Percentiles rank a stretch among this genome's conserved stretches.
phyloP scores from a whole-genome alignment of 1,140 invertebrate genomes.

The Cydia pomonella region DNA sequence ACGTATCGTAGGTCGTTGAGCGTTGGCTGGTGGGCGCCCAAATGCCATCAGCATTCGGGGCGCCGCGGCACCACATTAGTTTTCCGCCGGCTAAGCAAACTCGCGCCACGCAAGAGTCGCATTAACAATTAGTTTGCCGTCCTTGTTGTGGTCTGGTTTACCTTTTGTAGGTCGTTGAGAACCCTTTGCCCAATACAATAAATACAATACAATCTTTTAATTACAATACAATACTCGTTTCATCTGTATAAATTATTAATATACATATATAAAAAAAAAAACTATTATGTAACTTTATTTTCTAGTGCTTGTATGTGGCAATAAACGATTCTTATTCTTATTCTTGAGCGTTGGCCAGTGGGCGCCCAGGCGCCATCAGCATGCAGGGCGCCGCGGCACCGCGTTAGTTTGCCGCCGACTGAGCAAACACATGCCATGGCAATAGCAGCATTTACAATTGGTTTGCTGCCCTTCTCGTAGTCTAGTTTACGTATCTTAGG shows the following conservation, averaged over 20 bases:
- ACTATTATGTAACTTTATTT: too few relatives aligned
- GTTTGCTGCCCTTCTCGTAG: conserved; percentile 66
- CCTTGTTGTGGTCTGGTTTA: too few relatives aligned
- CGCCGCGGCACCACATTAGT: conserved; percentile 40
- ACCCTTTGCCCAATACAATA: too few relatives aligned
- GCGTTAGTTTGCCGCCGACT: conserved; percentile 57
- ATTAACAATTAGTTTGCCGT: conserved; percentile 74
- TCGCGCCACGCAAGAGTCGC: conserved; percentile 56
- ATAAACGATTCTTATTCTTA: conserved; percentile 26
- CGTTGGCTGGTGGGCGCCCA: neutral
- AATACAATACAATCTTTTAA: too few relatives aligned
- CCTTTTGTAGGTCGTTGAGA: too few relatives aligned
- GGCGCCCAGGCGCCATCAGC: conserved; percentile 1
- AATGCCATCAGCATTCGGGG: conserved; percentile 34
- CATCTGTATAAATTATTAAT: too few relatives aligned
- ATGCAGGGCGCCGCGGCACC: conserved; percentile 37
- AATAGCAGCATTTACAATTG: conserved; percentile 62
- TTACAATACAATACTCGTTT: too few relatives aligned
- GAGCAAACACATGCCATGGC: conserved; percentile 61
- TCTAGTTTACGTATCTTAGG: conserved; percentile 36
- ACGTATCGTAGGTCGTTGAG: neutral
- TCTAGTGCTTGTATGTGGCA: too few relatives aligned
- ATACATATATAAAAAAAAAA: too few relatives aligned
- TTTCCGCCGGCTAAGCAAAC: conserved; percentile 65
- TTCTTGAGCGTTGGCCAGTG: conserved; percentile 39